phyloP scores from a whole-genome alignment of 2,888 invertebrate species.

The Rhaphigaster nebulosa region DNA sequence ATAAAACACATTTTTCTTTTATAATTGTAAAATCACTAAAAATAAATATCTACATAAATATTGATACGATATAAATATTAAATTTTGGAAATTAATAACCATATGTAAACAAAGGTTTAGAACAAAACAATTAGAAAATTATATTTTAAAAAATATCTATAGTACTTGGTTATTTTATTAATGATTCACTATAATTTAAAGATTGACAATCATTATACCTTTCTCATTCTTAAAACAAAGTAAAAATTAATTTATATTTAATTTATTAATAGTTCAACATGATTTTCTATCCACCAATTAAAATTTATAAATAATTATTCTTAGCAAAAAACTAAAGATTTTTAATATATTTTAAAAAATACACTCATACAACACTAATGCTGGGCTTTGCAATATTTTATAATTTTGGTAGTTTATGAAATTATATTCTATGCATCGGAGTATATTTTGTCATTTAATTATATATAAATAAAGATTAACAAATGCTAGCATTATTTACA shows the following conservation, averaged over 20 bases:
- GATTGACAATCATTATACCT: not conserved
- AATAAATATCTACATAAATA: slow-evolving; percentile 15
- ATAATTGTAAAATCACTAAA: not conserved
- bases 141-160: not conserved
- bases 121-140: not conserved
- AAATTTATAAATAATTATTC: not conserved
- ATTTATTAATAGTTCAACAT: not conserved
- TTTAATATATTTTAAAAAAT: not conserved
- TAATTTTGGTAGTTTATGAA: not conserved
- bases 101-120: not conserved
- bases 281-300: not conserved
- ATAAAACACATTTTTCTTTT: slow-evolving; percentile 8
- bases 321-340: not conserved
- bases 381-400: not conserved
- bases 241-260: not conserved
- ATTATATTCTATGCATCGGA: not conserved
- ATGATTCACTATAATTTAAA: not conserved
- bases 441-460: not conserved
- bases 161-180: not conserved
- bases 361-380: not conserved
- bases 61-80: not conserved
- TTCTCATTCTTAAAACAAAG: not conserved
- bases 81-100: not conserved
- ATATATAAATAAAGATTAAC: not conserved
- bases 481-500: not conserved